Evolutionary conservation across 2,113 vertebrate species (phyloP), one percentile per base, ranked within the genome.

Genomic region (Poicephalus meyeri): DNA sequence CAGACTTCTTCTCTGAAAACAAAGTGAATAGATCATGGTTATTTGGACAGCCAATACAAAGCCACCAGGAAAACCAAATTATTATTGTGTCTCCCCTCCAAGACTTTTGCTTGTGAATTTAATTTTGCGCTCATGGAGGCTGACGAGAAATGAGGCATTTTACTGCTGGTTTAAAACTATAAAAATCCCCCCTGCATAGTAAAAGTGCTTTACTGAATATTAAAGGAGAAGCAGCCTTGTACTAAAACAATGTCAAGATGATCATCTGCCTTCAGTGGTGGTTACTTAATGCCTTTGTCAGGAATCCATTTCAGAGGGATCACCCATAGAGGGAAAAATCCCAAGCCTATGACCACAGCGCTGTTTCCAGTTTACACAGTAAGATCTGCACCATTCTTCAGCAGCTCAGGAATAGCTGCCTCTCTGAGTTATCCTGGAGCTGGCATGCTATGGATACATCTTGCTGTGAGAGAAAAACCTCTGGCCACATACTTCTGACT

Each of bases 401-500:
- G 58, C 44, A 70, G 80, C 72, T 89, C 63, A 31, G 28, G 7
- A 7, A 23, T 46, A 83, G 2, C 33, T 56, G 35, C 72, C 41
- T 53, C 66, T 86, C 72, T 44, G 33, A 55, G 64, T 58, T 50
- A 74, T 41, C 47, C 72, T 82, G 41, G 55, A 35, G 33, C 3
- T 58, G 46, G 8, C 37, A 26, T 2, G 0, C 11, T 66, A 35
- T 26, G 65, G 26, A 8, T 24, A 0, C 16, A 6, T 31, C 37
- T 50, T 58, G 19, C 42, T 79, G 52, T 3, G 42, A 86, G 29
- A 72, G 33, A 20, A 79, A 85, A 90, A 55, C 8, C 23, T 42
- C 70, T 86, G 50, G 37, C 37, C 4, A 0, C 1, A 13, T 12
- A 68, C 7, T 85, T 37, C n/a, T 80, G 53, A 39, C 58, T 66